Conservation (phyloP, 2,797 vertebrate genomes). For the Lepidocolaptes lacrymiger region DNA sequence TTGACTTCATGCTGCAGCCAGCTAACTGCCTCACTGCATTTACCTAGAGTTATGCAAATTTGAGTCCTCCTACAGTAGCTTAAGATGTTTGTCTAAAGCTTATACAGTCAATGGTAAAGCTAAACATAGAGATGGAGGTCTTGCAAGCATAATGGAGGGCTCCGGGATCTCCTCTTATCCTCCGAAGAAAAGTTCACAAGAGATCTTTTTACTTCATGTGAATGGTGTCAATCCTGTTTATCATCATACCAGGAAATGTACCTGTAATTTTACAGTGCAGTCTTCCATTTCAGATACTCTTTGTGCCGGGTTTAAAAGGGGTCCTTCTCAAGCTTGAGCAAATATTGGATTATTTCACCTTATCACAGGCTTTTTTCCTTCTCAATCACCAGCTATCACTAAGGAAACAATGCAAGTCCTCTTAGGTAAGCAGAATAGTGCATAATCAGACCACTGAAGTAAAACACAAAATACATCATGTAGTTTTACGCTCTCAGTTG, state of each 20-base stretch:
- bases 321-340: background rate
- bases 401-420: background rate
- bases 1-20: background rate
- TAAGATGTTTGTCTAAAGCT: background rate
- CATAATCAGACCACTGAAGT: background rate
- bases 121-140: background rate
- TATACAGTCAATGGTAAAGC: background rate
- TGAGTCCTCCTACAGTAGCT: background rate
- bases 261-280: background rate
- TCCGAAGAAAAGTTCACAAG: background rate
- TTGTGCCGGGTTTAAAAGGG: background rate
- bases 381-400: accelerated
- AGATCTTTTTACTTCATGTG: background rate
- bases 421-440: background rate
- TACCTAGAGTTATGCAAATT: background rate
- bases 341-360: background rate
- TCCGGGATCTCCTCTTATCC: background rate
- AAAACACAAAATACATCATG: background rate
- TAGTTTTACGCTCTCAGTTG: background rate
- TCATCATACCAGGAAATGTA: background rate
- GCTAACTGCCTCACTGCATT: background rate
- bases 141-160: background rate
- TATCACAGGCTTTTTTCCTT: background rate
- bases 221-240: background rate
- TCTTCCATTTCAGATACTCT: background rate